Evolutionary conservation across 1,140 invertebrate species (phyloP).

Genomic region (Thrips palmi): DNA sequence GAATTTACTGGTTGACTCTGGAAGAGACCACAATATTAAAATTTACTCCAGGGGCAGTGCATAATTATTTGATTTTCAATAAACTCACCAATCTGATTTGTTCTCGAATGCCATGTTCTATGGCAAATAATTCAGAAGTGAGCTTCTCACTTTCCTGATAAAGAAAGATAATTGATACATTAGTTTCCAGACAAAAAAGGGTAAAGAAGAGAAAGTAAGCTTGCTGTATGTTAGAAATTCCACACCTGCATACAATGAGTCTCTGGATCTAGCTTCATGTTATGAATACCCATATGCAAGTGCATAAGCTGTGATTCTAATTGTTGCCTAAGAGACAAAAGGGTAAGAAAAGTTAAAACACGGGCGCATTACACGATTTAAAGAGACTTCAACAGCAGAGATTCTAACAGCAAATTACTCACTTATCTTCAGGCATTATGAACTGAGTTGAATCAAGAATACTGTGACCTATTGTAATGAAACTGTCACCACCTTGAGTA

Average conservation of each 20-base stretch:
- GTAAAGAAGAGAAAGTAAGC: slow-evolving; percentile 5
- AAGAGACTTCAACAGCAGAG: slow-evolving; percentile 8
- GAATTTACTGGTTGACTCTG: not conserved
- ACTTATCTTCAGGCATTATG: slow-evolving; percentile 15
- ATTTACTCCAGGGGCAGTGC: not conserved
- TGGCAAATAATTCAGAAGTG: slow-evolving; percentile 40
- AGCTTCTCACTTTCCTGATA: slow-evolving; percentile 37
- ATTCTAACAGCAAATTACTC: slow-evolving; percentile 1
- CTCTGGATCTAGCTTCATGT: slow-evolving; percentile 30
- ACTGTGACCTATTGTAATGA: slow-evolving; percentile 27
- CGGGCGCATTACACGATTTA: slow-evolving; percentile 20
- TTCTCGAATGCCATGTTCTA: slow-evolving; percentile 44
- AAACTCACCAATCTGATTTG: slow-evolving; percentile 32
- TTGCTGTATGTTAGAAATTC: not conserved
- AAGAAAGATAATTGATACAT: slow-evolving; percentile 27
- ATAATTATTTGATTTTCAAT: slow-evolving; percentile 5
- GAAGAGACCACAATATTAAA: not conserved
- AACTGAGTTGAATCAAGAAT: slow-evolving; percentile 25
- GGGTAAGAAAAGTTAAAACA: slow-evolving; percentile 6
- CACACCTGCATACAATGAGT: not conserved
- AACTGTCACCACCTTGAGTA: slow-evolving; percentile 22
- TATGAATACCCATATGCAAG: slow-evolving; percentile 42
- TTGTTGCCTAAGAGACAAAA: slow-evolving; percentile 22
- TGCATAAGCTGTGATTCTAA: slow-evolving; percentile 41
- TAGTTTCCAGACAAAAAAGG: slow-evolving; percentile 25